phyloP scores from a whole-genome alignment of 2,888 invertebrate species.

The Stenolophus ochropezus region DNA sequence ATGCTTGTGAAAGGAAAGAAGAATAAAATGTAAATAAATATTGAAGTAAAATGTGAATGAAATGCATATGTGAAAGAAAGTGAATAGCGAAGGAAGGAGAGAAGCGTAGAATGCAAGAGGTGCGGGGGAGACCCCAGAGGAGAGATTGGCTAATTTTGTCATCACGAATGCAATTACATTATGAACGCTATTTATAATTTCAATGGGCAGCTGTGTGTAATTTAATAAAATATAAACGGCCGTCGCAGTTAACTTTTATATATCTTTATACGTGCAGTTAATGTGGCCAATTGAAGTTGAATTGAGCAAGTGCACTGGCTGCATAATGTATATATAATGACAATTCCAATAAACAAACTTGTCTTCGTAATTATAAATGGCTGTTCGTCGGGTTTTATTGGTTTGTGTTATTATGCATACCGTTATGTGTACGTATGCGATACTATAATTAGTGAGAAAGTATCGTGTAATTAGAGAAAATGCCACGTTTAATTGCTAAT shows the following conservation, averaged over 20 bases:
- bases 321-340: conserved; percentile 65
- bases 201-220: conserved; percentile 59
- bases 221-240: conserved; percentile 59
- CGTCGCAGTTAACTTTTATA: conserved; percentile 61
- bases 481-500: conserved; percentile 78
- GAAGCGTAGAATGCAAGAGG: background rate
- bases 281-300: conserved; percentile 64
- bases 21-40: no score
- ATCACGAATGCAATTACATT: conserved; percentile 59
- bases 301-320: conserved; percentile 61
- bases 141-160: conserved; percentile 60
- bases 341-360: conserved; percentile 63
- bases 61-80: no score
- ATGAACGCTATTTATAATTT: conserved; percentile 60
- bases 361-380: conserved; percentile 62
- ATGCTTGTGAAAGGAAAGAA: no score
- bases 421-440: conserved; percentile 59
- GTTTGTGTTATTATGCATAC: conserved; percentile 59
- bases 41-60: no score
- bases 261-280: conserved; percentile 62
- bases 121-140: conserved; percentile 20
- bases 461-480: conserved; percentile 77
- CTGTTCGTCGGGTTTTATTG: conserved; percentile 57
- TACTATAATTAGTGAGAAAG: conserved; percentile 75
- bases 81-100: background rate